A percentile compares a stretch with the other conserved stretches of the same genome.
These are phyloP conservation scores for Elmis aenea DNA, from an alignment of 2,888 invertebrate genomes.

Conservation along the genomic window DNA sequence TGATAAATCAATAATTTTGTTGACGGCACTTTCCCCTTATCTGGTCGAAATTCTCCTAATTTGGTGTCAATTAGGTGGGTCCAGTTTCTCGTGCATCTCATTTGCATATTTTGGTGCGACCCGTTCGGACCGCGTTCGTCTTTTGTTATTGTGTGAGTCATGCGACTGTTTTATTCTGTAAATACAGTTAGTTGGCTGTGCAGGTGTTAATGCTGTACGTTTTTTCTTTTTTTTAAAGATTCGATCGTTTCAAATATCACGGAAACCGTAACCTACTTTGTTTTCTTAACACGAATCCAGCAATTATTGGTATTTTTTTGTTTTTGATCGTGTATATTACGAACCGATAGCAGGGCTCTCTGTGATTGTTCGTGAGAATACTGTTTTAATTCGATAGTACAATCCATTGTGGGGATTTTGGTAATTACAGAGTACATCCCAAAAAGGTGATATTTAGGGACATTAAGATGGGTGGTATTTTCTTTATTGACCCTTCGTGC, in stretches of 20 bases:
- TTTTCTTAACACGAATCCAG: conserved; percentile 9
- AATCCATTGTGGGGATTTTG: too few species aligned
- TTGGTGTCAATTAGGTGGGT: conserved; percentile 11
- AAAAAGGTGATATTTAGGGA: too few species aligned
- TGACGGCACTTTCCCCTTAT: conserved; percentile 13
- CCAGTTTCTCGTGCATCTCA: conserved; percentile 4
- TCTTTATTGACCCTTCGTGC: too few species aligned
- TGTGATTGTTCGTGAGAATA: too few species aligned
- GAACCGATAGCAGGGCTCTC: too few species aligned
- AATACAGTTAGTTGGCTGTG: conserved; percentile 5
- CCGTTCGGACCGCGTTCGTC: background rate
- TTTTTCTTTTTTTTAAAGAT: conserved; percentile 5
- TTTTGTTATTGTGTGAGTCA: background rate
- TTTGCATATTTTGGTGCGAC: conserved; percentile 2
- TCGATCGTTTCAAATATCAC: conserved; percentile 9
- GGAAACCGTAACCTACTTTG: conserved; percentile 18
- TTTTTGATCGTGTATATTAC: too few species aligned
- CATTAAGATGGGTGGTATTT: too few species aligned
- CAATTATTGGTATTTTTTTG: conserved; percentile 4
- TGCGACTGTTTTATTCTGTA: background rate
- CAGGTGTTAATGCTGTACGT: conserved; percentile 3
- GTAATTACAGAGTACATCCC: too few species aligned
- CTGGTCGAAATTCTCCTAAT: conserved; percentile 10
- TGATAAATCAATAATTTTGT: conserved; percentile 5
- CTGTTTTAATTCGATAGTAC: too few species aligned